These are phyloP conservation scores for Montipora sp. DNA, from an alignment of 64 coral and sea anemone genomes.

Conservation along the genomic window DNA sequence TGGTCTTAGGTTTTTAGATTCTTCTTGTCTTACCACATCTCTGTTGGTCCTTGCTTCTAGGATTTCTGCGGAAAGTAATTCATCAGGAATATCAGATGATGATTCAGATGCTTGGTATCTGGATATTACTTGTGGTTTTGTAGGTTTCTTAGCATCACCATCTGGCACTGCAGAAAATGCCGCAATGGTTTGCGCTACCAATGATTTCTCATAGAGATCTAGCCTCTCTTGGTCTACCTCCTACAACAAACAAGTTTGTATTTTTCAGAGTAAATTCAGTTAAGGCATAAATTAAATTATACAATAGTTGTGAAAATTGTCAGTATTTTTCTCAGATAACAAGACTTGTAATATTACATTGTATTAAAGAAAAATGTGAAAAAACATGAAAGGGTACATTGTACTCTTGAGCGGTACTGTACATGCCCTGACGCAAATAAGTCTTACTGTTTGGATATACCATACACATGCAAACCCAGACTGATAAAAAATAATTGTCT, in stretches of 20 bases:
- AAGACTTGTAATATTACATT: too few species aligned
- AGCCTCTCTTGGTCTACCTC: constrained; percentile 64
- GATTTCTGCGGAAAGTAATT: constrained; percentile 78
- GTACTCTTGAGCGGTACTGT: too few species aligned
- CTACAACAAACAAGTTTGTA: not conserved
- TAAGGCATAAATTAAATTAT: too few species aligned
- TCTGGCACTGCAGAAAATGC: constrained; percentile 84
- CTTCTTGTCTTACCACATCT: constrained; percentile 80
- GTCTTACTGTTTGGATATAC: too few species aligned
- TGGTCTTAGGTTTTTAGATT: not conserved
- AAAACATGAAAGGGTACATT: too few species aligned
- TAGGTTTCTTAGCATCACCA: constrained; percentile 12
- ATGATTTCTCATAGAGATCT: constrained; percentile 84
- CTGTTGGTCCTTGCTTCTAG: constrained; percentile 92
- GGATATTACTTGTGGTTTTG: constrained; percentile 45
- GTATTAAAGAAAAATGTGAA: too few species aligned
- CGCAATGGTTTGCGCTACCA: constrained; percentile 96
- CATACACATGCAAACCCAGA: too few species aligned
- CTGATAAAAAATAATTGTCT: too few species aligned
- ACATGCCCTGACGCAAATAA: too few species aligned
- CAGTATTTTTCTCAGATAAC: too few species aligned
- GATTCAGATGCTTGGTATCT: constrained; percentile 45
- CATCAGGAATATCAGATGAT: constrained; percentile 65
- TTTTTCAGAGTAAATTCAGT: not conserved
- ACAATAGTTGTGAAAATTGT: too few species aligned